A percentile compares a stretch with the other conserved stretches of the same genome.
Conservation (phyloP, 37 sponge, comb jelly and placozoan species). For the Eunapius fragilis region DNA sequence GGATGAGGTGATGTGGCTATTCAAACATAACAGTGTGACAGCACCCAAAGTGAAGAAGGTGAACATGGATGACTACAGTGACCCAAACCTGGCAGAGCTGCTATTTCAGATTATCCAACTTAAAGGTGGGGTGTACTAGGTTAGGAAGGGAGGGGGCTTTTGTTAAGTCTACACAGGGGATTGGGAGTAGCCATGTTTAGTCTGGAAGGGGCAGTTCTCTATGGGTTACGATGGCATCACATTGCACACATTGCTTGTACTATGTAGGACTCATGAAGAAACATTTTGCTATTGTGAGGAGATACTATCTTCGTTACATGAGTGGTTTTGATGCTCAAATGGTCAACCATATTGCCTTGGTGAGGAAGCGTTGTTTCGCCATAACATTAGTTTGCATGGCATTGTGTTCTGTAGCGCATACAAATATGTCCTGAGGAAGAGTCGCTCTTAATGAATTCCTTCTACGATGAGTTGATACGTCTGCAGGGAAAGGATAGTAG, state of each 20-base stretch:
- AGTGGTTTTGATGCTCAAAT: constrained; percentile 73
- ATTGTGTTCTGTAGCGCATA: constrained; percentile 56
- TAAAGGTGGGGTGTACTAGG: too few species aligned
- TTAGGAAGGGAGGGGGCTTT: neutral
- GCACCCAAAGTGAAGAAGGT: constrained; percentile 74
- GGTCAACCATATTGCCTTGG: constrained; percentile 75
- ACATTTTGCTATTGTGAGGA: constrained; percentile 64
- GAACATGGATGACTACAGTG: constrained; percentile 78
- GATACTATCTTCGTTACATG: constrained; percentile 85
- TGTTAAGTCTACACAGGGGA: too few species aligned
- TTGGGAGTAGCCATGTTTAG: too few species aligned
- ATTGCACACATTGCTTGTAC: neutral
- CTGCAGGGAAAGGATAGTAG: constrained; percentile 74
- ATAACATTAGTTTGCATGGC: neutral
- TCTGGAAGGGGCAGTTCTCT: too few species aligned
- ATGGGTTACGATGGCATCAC: too few species aligned
- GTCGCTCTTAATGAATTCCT: constrained; percentile 82
- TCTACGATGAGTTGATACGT: constrained; percentile 76
- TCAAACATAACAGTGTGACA: constrained; percentile 53
- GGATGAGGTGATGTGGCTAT: constrained; percentile 90
- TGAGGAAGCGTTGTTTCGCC: neutral
- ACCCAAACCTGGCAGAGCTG: constrained; percentile 78
- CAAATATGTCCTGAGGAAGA: constrained; percentile 90
- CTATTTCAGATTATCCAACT: constrained; percentile 65
- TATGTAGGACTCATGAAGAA: constrained; percentile 60